These are phyloP conservation scores for Cirrhinus molitorella DNA, from an alignment of 2,797 vertebrate genomes.

Conservation along the genomic window DNA sequence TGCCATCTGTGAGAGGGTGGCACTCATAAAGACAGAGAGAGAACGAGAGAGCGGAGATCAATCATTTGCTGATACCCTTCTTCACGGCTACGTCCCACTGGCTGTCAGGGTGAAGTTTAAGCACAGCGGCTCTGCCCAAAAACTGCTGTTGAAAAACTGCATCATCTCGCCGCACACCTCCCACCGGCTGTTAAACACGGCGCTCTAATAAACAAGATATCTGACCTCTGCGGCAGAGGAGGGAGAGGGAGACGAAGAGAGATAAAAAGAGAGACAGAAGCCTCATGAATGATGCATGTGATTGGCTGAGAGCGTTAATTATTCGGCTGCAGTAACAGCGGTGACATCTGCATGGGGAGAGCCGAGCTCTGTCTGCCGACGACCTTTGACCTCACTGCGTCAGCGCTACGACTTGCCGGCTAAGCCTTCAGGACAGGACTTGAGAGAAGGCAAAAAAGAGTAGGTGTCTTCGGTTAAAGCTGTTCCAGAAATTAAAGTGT, in stretches of 20 bases:
- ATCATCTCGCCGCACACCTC: constrained; percentile 2
- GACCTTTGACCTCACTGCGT: constrained; percentile 53
- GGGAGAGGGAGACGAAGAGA: constrained; percentile 13
- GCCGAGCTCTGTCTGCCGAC: constrained; percentile 35
- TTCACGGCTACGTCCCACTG: constrained; percentile 64
- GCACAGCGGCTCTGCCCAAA: constrained; percentile 26
- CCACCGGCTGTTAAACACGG: constrained; percentile 28
- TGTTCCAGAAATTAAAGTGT: constrained; percentile 26
- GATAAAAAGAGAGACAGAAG: constrained; percentile 22
- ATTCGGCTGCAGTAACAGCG: constrained; percentile 57
- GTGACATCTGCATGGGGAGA: constrained; percentile 61
- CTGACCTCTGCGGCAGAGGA: constrained; percentile 46
- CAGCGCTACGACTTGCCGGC: constrained; percentile 39
- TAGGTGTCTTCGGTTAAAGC: constrained; percentile 23
- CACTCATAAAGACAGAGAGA: constrained; percentile 65
- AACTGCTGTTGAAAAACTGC: constrained; percentile 64
- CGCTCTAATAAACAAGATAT: constrained; percentile 46
- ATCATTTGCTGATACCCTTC: constrained; percentile 52
- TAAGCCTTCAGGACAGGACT: constrained; percentile 40
- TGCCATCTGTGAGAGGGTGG: constrained; percentile 76
- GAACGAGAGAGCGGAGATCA: constrained; percentile 7
- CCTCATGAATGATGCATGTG: constrained; percentile 65
- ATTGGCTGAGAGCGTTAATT: constrained; percentile 60
- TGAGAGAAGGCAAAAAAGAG: constrained; percentile 31
- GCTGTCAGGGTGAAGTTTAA: constrained; percentile 35